Percentiles rank a stretch among this genome's conserved stretches.
phyloP scores from a whole-genome alignment of 2,797 vertebrate genomes.

The Dryobates pubescens region DNA sequence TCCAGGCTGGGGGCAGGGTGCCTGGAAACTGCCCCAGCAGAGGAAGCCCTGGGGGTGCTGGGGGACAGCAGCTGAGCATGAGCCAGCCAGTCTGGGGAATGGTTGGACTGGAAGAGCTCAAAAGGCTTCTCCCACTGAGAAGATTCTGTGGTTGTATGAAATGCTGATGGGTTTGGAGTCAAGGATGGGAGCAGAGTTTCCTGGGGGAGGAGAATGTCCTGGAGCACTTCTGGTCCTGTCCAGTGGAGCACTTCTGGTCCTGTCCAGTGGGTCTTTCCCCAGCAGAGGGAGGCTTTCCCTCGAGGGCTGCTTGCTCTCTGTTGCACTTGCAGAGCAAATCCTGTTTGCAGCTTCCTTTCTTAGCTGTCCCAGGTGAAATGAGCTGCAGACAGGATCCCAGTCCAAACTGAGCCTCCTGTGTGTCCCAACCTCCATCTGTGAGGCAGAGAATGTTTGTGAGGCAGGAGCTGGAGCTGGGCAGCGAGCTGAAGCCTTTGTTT shows the following conservation, averaged over 20 bases:
- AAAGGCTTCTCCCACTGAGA: too few species aligned
- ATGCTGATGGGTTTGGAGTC: neutral
- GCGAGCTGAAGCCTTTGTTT: constrained; percentile 32
- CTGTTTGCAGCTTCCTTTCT: neutral
- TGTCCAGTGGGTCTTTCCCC: neutral
- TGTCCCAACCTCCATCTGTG: neutral
- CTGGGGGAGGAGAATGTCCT: neutral
- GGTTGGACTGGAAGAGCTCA: too few species aligned
- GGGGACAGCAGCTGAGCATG: too few species aligned
- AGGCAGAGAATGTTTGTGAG: neutral
- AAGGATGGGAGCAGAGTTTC: neutral
- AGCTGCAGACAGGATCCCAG: neutral
- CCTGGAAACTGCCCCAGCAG: too few species aligned
- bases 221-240: neutral
- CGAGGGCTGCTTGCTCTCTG: neutral
- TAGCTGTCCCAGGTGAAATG: neutral
- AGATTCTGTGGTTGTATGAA: neutral
- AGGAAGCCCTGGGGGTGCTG: too few species aligned
- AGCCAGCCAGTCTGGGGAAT: too few species aligned
- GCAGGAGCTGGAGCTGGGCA: neutral
- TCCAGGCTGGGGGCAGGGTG: too few species aligned
- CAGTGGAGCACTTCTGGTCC: neutral
- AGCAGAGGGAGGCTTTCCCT: neutral
- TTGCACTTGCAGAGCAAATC: neutral
- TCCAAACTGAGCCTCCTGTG: neutral